phyloP scores from a whole-genome alignment of 2,113 vertebrate species.

The Poeciliopsis turrubarensis region DNA sequence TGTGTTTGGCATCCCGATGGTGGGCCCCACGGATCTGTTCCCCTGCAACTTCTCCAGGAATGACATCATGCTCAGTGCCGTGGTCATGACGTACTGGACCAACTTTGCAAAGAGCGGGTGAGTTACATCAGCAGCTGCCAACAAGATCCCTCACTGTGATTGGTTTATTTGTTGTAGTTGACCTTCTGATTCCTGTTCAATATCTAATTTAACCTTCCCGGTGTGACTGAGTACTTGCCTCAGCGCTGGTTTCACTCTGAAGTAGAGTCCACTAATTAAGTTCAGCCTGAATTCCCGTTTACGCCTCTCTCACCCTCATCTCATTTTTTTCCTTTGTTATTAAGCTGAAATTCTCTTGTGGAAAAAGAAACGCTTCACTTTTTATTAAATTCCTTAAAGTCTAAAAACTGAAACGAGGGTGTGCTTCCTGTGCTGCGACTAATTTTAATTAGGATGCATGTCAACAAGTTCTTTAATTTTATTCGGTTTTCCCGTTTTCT shows the following conservation, averaged over 20 bases:
- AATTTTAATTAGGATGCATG: not conserved
- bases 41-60: slow-evolving; percentile 99
- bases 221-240: not conserved
- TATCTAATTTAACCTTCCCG: slow-evolving; percentile 7
- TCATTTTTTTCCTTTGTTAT: slow-evolving; percentile 18
- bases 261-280: slow-evolving; percentile 48
- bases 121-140: slow-evolving; percentile 57
- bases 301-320: slow-evolving; percentile 18
- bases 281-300: slow-evolving; percentile 29
- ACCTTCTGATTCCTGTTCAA: not conserved
- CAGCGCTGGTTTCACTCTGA: slow-evolving; percentile 20
- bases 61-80: slow-evolving; percentile 97
- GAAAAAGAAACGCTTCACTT: slow-evolving; percentile 6
- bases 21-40: slow-evolving; percentile 96
- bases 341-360: slow-evolving; percentile 9
- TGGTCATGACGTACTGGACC: slow-evolving; percentile 99
- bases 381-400: slow-evolving; percentile 29
- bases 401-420: slow-evolving; percentile 8
- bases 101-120: slow-evolving; percentile 99
- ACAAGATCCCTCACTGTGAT: not conserved
- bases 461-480: too few relatives aligned
- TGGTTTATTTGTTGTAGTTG: not conserved
- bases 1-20: slow-evolving; percentile 95
- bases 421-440: not conserved
- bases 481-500: not conserved